Evolutionary conservation across 1,140 invertebrate species (phyloP), one percentile per base, ranked within the genome.

Genomic region (Musca domestica): DNA sequence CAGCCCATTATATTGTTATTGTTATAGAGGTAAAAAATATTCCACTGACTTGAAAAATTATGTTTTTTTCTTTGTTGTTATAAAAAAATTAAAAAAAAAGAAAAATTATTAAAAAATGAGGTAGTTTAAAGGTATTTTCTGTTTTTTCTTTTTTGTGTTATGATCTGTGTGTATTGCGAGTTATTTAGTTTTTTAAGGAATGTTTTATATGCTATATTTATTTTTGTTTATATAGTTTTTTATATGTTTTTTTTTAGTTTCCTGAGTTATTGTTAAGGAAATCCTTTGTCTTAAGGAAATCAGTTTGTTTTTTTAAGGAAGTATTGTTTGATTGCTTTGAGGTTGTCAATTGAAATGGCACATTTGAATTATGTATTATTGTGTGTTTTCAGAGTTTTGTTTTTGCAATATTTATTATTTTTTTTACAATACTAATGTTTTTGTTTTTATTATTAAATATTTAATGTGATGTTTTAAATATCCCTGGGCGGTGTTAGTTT

Each of bases 61-160:
- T 9, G 34, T 41, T 41, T 41, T 41, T 14, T 58, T 49, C n/a
- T 15, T 49, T 49, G 47, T 49, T 58, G 23, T 54, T 54, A 54
- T 23, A n/a, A 58, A n/a, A 58, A 27, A 54, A 54, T 30, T 30
- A 58, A 34, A 4, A 20, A 20, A 22, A 52, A 52, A 52, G 23
- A 12, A 23, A 23, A 23, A 54, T n/a, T 4, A 61, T 19, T 20
- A 61, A 41, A 61, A 41, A 61, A 20, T 61, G 56, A 61, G 56
- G 56, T 61, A 61, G 56, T 61, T 61, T 61, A 41, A 61, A 61
- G 56, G 56, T 61, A 34, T 61, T 19, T 34, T 61, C 2, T 58
- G 23, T 34, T 41, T 41, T 7, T 4, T 41, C 2, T 41, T 12
- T 41, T 41, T 2, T 41, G 34, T 41, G 34, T 41, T 5, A n/a